Evolutionary conservation across 2,113 vertebrate genomes (phyloP).

Genomic region (Pachyramphus minor): DNA sequence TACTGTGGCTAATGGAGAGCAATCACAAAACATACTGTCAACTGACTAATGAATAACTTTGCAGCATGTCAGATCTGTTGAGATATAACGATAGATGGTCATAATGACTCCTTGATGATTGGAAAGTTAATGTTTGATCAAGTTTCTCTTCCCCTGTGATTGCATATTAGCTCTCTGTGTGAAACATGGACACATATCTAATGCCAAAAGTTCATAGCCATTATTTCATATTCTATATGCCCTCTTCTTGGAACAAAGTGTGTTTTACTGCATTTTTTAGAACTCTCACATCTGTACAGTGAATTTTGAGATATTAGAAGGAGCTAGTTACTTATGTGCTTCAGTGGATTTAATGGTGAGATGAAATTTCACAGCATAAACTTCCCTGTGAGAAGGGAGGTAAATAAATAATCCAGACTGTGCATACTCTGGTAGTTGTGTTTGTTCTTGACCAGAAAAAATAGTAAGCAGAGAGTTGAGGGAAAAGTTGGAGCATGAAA

Average conservation of each 20-base stretch:
- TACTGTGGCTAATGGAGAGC: neutral
- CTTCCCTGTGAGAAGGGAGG: neutral
- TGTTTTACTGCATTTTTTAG: neutral
- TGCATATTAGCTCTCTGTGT: neutral
- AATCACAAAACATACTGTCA: neutral
- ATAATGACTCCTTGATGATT: constrained; percentile 11
- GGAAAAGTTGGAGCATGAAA: neutral
- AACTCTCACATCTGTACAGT: neutral
- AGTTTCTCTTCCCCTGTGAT: neutral
- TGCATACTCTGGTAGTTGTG: neutral
- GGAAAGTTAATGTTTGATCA: constrained; percentile 8
- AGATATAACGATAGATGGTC: constrained; percentile 3
- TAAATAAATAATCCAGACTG: constrained; percentile 7
- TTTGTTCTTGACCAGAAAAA: neutral
- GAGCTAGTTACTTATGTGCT: neutral
- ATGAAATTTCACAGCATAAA: neutral
- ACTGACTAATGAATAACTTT: constrained; percentile 9
- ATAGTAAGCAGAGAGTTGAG: neutral
- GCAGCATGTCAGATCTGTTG: neutral
- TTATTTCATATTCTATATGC: neutral
- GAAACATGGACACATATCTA: neutral
- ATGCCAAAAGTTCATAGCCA: neutral
- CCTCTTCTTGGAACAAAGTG: neutral
- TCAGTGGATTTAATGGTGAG: neutral
- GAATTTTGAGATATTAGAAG: neutral